Percentiles rank a stretch among this genome's conserved stretches.
Evolutionary conservation across 2,888 invertebrate genomes (phyloP).

Genomic region (Andrena camellia): DNA sequence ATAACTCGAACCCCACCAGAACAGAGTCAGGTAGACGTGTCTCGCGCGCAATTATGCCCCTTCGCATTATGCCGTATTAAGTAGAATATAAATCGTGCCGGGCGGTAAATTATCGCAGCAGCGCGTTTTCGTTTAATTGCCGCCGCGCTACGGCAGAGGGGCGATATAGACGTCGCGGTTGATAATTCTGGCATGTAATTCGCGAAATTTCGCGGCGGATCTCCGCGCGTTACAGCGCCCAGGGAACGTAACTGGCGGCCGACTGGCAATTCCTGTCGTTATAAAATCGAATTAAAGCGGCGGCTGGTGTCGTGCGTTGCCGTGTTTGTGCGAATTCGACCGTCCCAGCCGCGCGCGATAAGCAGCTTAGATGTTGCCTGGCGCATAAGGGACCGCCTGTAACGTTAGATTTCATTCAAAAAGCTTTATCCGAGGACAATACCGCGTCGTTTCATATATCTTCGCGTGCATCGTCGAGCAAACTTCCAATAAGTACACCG

Average conservation of each 20-base stretch:
- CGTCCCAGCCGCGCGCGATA: neutral
- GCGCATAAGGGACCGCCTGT: neutral
- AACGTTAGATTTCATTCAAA: constrained; percentile 9
- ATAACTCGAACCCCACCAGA: neutral
- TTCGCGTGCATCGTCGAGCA: neutral
- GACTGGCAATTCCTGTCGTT: constrained; percentile 26
- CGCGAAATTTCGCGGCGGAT: constrained; percentile 48
- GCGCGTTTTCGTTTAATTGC: constrained; percentile 57
- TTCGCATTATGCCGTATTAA: constrained; percentile 32
- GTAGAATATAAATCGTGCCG: constrained; percentile 51
- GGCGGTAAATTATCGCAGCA: constrained; percentile 51
- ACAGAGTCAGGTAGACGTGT: neutral
- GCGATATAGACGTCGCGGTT: constrained; percentile 23
- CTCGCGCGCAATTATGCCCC: constrained; percentile 14
- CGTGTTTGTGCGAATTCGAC: constrained; percentile 49
- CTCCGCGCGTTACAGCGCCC: constrained; percentile 32
- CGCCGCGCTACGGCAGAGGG: neutral
- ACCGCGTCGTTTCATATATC: neutral
- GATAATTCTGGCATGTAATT: constrained; percentile 50
- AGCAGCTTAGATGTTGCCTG: neutral
- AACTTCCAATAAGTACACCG: neutral
- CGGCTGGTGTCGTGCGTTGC: constrained; percentile 18
- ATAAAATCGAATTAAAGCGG: constrained; percentile 57
- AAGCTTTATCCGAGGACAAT: neutral
- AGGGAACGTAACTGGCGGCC: constrained; percentile 41